Conservation (phyloP, 2,113 vertebrate species). For the Passer montanus region DNA sequence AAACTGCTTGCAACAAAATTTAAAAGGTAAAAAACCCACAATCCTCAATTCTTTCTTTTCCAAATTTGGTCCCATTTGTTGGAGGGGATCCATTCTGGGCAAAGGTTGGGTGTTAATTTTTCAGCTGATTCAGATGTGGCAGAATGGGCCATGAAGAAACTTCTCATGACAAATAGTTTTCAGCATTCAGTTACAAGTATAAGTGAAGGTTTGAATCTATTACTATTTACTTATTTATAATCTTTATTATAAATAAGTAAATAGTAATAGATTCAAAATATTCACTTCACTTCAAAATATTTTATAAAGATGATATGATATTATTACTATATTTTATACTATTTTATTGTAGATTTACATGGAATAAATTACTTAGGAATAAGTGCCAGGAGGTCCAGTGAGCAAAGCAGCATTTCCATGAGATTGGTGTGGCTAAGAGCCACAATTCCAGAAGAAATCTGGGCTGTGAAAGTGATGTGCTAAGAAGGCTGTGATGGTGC, state of each 20-base stretch:
- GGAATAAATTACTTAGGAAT: neutral
- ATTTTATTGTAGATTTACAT: neutral
- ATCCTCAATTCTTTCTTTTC: neutral
- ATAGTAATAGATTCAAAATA: no score
- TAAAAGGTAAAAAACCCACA: neutral
- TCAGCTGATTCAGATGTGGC: neutral
- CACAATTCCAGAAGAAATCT: neutral
- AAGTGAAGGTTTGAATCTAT: neutral
- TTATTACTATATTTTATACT: neutral
- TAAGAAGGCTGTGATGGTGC: neutral
- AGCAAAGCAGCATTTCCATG: neutral
- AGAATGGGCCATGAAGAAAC: neutral
- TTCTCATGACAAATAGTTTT: neutral
- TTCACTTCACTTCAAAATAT: no score
- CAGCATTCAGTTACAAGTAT: neutral
- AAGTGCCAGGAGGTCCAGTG: neutral
- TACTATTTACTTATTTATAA: neutral
- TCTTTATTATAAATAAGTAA: no score
- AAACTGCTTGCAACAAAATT: neutral
- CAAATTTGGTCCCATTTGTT: neutral
- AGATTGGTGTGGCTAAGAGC: neutral
- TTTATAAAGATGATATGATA: neutral
- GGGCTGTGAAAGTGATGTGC: neutral
- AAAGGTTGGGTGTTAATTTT: neutral
- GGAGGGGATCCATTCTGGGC: neutral